Evolutionary conservation across 2,888 invertebrate species (phyloP), one percentile per base, ranked within the genome.

Genomic region (Sinotaia quadrata): DNA sequence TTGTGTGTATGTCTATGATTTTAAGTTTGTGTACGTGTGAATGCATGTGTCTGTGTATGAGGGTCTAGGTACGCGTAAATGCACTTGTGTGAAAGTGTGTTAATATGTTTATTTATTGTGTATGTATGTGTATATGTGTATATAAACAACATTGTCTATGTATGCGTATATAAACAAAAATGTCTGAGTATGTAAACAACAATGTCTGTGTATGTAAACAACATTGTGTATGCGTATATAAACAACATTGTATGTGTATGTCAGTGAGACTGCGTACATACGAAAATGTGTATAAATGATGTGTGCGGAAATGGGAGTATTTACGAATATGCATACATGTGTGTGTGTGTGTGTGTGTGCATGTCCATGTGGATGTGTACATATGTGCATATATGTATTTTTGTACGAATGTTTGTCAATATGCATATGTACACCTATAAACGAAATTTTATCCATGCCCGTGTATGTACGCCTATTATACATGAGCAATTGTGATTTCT

Each of bases 121-220:
- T 41, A 12, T 57, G 33, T 57, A 18, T 57, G 57, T 57, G 31
- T 57, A 36, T 57, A 18, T 57, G 36, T 57, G 36, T 57, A 37
- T 57, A 18, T 57, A 37, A 36, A 24, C 21, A 24, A n/a, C 18
- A n/a, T n/a, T 51, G 51, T 51, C 18, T 51, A 8, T 51, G 51
- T 51, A 8, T 51, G 51, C 21, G 51, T 18, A 24, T 8, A 8
- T 15, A 7, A 41, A 18, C 10, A 18, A n/a, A n/a, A n/a, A n/a
- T n/a, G n/a, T n/a, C n/a, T n/a, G n/a, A n/a, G n/a, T n/a, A n/a
- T n/a, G n/a, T n/a, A n/a, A n/a, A n/a, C n/a, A n/a, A n/a, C n/a
- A n/a, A 24, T 49, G 49, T 49, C 21, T 49, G 49, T 49, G 49
- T 49, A 24, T 49, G 49, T 49, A 24, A 21, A 29, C 29, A 3